Conservation (phyloP, 2,113 vertebrate genomes). For the Boulengeromyrus knoepffleri region DNA sequence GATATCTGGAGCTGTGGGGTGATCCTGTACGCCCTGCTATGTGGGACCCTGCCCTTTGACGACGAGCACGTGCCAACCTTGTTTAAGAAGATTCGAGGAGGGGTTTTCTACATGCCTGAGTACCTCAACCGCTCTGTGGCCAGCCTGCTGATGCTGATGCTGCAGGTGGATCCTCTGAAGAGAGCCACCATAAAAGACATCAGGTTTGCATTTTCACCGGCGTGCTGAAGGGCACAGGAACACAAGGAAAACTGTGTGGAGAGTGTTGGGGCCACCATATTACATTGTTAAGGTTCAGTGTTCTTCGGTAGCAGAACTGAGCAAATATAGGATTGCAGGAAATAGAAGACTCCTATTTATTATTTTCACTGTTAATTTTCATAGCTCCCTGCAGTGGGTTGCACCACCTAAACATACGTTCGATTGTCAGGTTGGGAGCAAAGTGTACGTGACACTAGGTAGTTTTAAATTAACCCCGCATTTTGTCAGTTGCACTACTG, state of each 20-base stretch:
- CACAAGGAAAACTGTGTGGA: neutral
- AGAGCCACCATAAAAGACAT: slow-evolving; percentile 97
- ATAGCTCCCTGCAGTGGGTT: neutral
- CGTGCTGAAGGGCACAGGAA: neutral
- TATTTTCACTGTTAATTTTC: neutral
- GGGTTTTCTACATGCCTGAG: slow-evolving; percentile 97
- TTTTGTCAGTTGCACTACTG: too few relatives aligned
- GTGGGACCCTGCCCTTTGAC: slow-evolving; percentile 92
- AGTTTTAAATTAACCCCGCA: too few relatives aligned
- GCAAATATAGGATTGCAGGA: neutral
- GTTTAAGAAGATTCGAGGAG: slow-evolving; percentile 97
- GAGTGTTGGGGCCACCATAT: neutral
- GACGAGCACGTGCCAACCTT: slow-evolving; percentile 93
- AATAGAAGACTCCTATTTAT: neutral
- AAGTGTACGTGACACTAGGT: too few relatives aligned
- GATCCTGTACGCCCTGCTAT: slow-evolving; percentile 92
- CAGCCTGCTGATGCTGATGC: slow-evolving; percentile 88
- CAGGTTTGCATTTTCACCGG: slow-evolving; percentile 55
- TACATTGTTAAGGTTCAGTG: neutral
- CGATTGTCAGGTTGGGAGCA: too few relatives aligned
- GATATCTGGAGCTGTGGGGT: slow-evolving; percentile 98
- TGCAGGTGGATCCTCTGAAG: slow-evolving; percentile 95
- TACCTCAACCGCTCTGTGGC: slow-evolving; percentile 88
- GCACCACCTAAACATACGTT: too few relatives aligned
- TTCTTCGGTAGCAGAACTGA: neutral